These are phyloP conservation scores for Watsonalla cultraria DNA, from an alignment of 2,888 invertebrate genomes.

Conservation along the genomic window DNA sequence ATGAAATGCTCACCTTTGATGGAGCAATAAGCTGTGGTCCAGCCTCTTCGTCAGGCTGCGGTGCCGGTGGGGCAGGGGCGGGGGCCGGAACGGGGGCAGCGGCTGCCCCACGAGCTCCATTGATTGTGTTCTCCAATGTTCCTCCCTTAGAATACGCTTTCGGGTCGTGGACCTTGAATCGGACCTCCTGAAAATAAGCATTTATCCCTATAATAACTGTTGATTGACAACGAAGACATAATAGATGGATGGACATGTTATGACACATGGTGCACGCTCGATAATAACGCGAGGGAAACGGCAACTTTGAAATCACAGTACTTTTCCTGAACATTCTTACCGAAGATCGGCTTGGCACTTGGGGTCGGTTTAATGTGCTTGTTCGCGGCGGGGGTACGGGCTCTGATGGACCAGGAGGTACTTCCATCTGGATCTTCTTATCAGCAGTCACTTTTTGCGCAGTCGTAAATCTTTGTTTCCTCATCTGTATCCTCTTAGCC, in stretches of 20 bases:
- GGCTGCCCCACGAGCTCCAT: slow-evolving; percentile 85
- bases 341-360: slow-evolving; percentile 66
- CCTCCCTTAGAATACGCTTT: slow-evolving; percentile 96
- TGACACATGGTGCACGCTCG: too few relatives aligned
- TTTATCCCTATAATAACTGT: slow-evolving; percentile 6
- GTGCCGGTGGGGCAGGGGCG: slow-evolving; percentile 84
- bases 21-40: slow-evolving; percentile 3
- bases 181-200: slow-evolving; percentile 87
- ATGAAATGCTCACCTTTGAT: too few relatives aligned
- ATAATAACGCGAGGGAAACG: too few relatives aligned
- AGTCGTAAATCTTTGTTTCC: slow-evolving; percentile 93
- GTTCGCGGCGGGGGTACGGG: too few relatives aligned
- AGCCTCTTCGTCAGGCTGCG: slow-evolving; percentile 86
- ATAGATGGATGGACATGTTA: background rate
- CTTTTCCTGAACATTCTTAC: slow-evolving; percentile 30
- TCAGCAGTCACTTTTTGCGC: slow-evolving; percentile 95
- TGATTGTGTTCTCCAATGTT: slow-evolving; percentile 93
- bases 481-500: slow-evolving; percentile 98
- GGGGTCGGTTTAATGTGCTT: too few relatives aligned
- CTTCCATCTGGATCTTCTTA: slow-evolving; percentile 91
- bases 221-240: background rate
- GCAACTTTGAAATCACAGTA: too few relatives aligned
- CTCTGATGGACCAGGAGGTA: slow-evolving; percentile 77
- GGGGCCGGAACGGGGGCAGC: slow-evolving; percentile 82
- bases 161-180: slow-evolving; percentile 96